phyloP scores from a whole-genome alignment of 2,797 vertebrate species.

The Girardinus metallicus region DNA sequence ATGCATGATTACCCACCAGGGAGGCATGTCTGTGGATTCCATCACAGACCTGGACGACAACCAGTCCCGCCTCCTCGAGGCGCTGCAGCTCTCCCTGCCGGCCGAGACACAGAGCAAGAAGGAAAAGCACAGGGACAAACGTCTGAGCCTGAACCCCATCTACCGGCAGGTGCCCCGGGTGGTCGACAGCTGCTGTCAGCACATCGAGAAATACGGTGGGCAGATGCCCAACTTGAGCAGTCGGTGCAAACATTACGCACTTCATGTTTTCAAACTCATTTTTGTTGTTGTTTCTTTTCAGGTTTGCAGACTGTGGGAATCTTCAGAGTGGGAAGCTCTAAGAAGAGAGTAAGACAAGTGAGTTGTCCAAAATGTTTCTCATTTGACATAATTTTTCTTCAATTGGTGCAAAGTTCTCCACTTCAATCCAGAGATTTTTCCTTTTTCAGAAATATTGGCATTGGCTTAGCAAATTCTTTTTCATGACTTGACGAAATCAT shows the following conservation, averaged over 20 bases:
- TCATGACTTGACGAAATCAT: background rate
- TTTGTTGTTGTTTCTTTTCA: constrained; percentile 51
- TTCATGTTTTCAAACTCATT: background rate
- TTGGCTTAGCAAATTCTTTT: background rate
- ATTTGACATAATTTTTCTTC: background rate
- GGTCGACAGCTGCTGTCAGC: constrained; percentile 94
- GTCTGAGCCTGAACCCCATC: constrained; percentile 94
- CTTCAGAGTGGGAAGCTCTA: constrained; percentile 96
- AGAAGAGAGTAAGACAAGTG: constrained; percentile 96
- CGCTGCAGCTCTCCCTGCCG: constrained; percentile 93
- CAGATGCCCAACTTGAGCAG: background rate
- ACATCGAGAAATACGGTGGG: constrained; percentile 94
- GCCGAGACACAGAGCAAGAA: constrained; percentile 91
- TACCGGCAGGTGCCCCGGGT: constrained; percentile 94
- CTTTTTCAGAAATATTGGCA: background rate
- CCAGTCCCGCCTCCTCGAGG: constrained; percentile 94
- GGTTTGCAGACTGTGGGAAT: constrained; percentile 96
- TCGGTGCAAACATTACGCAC: background rate
- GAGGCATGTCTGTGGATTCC: constrained; percentile 96
- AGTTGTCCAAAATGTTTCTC: constrained; percentile 27
- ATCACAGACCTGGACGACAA: constrained; percentile 96
- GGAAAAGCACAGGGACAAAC: constrained; percentile 93
- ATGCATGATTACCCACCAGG: constrained; percentile 76
- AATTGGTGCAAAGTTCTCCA: background rate
- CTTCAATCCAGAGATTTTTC: background rate